Conservation (phyloP, 2,113 vertebrate species). For the Rousettus leschenaultii region DNA sequence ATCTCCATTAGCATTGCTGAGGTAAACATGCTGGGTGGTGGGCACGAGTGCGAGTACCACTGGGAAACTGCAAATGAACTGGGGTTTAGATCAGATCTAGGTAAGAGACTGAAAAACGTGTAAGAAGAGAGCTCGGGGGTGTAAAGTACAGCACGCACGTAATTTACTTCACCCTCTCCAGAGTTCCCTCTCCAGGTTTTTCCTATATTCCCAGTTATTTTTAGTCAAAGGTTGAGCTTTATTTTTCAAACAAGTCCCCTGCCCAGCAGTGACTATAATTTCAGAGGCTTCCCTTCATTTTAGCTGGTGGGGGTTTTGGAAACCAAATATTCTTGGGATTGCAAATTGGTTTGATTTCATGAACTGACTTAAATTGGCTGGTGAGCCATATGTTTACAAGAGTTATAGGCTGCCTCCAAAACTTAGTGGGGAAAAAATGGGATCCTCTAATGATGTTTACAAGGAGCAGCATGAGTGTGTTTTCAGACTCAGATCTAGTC, state of each 20-base stretch:
- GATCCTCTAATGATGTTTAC: not conserved
- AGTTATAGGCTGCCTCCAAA: not conserved
- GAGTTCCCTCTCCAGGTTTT: not conserved
- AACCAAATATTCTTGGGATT: not conserved
- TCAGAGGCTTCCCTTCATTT: not conserved
- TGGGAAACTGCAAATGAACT: not conserved
- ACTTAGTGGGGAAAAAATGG: not conserved
- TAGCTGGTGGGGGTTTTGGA: not conserved
- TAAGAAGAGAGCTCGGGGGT: not conserved
- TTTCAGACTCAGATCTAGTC: not conserved
- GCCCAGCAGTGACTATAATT: not conserved
- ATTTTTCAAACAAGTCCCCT: not conserved
- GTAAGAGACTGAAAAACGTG: not conserved
- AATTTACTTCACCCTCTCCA: not conserved
- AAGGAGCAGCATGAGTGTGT: not conserved
- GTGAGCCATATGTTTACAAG: not conserved
- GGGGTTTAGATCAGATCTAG: not conserved
- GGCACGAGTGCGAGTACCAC: fast-evolving
- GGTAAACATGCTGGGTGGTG: constrained; percentile 71
- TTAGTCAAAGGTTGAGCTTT: not conserved
- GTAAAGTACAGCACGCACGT: not conserved
- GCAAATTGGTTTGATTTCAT: not conserved
- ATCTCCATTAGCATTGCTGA: constrained; percentile 89
- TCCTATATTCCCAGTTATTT: not conserved
- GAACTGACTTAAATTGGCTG: not conserved